Conservation (phyloP, 2,888 invertebrate genomes). For the Eupeodes luniger region DNA sequence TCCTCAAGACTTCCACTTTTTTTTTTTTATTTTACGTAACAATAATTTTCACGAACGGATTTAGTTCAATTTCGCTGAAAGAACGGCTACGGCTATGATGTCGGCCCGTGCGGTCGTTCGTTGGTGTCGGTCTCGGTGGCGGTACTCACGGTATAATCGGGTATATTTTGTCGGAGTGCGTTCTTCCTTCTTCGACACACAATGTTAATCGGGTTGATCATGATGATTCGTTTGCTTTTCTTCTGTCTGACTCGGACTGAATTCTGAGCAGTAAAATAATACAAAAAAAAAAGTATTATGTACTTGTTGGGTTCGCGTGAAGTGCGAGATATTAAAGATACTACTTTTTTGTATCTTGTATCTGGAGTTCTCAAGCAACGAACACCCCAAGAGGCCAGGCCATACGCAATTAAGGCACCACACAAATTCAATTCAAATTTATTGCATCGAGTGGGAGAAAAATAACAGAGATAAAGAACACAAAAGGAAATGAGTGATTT, state of each 20-base stretch:
- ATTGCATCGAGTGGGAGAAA: slow-evolving; percentile 59
- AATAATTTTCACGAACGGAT: slow-evolving; percentile 48
- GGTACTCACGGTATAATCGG: not conserved
- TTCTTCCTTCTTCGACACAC: slow-evolving; percentile 59
- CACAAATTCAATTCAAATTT: slow-evolving; percentile 52
- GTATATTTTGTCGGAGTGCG: too few species aligned
- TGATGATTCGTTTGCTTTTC: slow-evolving; percentile 40
- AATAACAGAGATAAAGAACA: not conserved
- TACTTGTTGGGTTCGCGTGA: slow-evolving; percentile 26
- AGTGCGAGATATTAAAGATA: slow-evolving; percentile 66
- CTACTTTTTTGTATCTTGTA: slow-evolving; percentile 44
- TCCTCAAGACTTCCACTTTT: slow-evolving; percentile 40
- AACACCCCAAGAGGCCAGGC: slow-evolving; percentile 60
- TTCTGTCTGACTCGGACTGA: slow-evolving; percentile 41
- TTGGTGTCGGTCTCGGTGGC: slow-evolving; percentile 11
- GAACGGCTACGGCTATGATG: not conserved
- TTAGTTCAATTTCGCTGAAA: slow-evolving; percentile 27
- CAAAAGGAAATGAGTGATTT: slow-evolving; percentile 41
- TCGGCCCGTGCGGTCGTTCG: not conserved
- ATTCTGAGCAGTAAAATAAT: slow-evolving; percentile 32
- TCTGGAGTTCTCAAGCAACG: slow-evolving; percentile 41
- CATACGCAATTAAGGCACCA: slow-evolving; percentile 57
- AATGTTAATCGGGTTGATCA: slow-evolving; percentile 65
- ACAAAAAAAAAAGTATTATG: not conserved
- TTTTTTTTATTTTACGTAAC: slow-evolving; percentile 59